Evolutionary conservation across 2,113 vertebrate species (phyloP).

Genomic region (Tenrec ecaudatus): DNA sequence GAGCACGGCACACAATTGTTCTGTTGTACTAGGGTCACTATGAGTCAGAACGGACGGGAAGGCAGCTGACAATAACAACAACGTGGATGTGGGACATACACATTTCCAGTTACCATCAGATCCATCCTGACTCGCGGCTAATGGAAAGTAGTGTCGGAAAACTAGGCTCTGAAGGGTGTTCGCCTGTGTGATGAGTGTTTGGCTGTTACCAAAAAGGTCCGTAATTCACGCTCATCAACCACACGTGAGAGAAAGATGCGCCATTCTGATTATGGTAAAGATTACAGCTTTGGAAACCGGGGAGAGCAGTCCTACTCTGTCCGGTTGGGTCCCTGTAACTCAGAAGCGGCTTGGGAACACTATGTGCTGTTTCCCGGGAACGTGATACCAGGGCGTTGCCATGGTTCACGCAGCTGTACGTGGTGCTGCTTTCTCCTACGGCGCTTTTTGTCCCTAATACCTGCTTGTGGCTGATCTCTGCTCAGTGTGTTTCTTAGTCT

Average conservation of each 20-base stretch:
- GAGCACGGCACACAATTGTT: too few relatives aligned
- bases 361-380: background rate
- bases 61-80: too few relatives aligned
- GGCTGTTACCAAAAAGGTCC: background rate
- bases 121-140: background rate
- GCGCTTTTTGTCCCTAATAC: background rate
- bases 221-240: background rate
- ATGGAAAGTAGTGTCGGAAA: background rate
- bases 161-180: background rate
- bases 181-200: background rate
- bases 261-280: background rate
- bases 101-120: background rate
- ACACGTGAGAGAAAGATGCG: background rate
- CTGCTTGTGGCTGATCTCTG: slow-evolving; percentile 34
- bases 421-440: background rate
- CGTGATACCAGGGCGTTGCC: background rate
- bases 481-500: background rate
- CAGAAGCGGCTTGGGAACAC: background rate
- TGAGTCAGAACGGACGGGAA: too few relatives aligned
- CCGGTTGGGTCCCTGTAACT: background rate
- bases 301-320: background rate
- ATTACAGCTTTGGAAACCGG: background rate
- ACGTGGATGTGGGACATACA: background rate
- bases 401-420: background rate
- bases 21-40: too few relatives aligned